phyloP scores from a whole-genome alignment of 2,797 vertebrate species.

The Enteromius thamalakanensis region DNA sequence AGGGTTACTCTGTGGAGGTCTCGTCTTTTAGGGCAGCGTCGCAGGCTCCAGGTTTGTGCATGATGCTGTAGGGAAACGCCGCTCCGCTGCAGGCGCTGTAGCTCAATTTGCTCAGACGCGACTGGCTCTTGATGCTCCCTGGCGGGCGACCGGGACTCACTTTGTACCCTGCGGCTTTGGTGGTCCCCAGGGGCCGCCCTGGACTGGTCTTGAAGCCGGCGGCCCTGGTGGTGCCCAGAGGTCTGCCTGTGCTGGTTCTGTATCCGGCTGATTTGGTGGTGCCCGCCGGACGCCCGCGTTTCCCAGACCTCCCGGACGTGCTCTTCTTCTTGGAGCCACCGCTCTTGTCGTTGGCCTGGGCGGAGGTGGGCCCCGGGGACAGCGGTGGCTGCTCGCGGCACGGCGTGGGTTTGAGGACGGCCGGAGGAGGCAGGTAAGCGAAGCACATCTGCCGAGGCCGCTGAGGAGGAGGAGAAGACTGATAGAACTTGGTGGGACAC shows the following conservation, averaged over 20 bases:
- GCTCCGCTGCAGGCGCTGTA: constrained; percentile 88
- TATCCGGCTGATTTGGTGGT: constrained; percentile 97
- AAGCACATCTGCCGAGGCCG: constrained; percentile 77
- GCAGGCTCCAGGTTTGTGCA: constrained; percentile 88
- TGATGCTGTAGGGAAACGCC: constrained; percentile 90
- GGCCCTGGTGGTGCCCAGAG: constrained; percentile 95
- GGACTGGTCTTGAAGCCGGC: constrained; percentile 99
- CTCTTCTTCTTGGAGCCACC: constrained; percentile 94
- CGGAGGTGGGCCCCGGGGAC: constrained; percentile 74
- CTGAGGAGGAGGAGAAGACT: constrained; percentile 72
- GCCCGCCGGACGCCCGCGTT: constrained; percentile 91
- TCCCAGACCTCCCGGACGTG: constrained; percentile 86
- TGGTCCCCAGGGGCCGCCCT: constrained; percentile 94
- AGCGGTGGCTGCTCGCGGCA: constrained; percentile 81
- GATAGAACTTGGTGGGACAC: constrained; percentile 91
- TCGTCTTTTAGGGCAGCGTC: constrained; percentile 88
- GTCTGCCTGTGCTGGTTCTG: constrained; percentile 97
- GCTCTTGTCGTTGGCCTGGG: constrained; percentile 82
- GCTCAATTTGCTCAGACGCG: constrained; percentile 91
- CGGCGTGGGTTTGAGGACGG: constrained; percentile 85
- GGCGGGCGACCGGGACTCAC: constrained; percentile 97
- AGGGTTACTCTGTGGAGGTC: constrained; percentile 80
- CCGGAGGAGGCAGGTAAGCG: constrained; percentile 70
- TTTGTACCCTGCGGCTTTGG: constrained; percentile 97
- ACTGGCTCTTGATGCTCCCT: constrained; percentile 97